Conservation (phyloP, 1,140 invertebrate species). For the Carposina sasakii region DNA sequence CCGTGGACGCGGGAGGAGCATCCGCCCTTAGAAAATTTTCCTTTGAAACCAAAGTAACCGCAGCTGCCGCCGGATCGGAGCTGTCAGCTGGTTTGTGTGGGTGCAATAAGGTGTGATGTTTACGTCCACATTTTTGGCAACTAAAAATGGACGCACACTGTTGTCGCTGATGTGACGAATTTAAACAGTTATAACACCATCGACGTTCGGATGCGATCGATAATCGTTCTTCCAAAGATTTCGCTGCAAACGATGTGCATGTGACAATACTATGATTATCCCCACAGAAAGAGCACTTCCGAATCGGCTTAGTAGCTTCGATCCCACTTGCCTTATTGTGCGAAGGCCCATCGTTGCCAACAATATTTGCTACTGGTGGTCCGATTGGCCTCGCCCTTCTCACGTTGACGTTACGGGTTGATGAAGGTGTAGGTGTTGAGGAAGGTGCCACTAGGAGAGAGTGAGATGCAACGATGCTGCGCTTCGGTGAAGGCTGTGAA, state of each 20-base stretch:
- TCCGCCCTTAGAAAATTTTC: too few relatives aligned
- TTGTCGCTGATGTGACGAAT: slow-evolving; percentile 20
- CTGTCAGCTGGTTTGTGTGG: slow-evolving; percentile 8
- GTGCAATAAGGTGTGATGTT: slow-evolving; percentile 18
- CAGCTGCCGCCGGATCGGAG: neutral
- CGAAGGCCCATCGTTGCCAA: too few relatives aligned
- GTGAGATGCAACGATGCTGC: too few relatives aligned
- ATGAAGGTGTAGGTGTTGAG: too few relatives aligned
- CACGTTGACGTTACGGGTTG: too few relatives aligned
- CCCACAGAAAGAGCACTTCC: slow-evolving; percentile 14
- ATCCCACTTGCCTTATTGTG: too few relatives aligned
- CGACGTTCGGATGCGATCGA: slow-evolving; percentile 12
- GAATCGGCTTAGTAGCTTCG: too few relatives aligned
- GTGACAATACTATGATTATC: slow-evolving; percentile 10
- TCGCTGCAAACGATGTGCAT: slow-evolving; percentile 17
- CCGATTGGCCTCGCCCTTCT: too few relatives aligned
- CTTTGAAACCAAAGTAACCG: too few relatives aligned
- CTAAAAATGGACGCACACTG: slow-evolving; percentile 22
- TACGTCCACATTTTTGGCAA: slow-evolving; percentile 20
- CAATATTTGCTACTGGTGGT: too few relatives aligned
- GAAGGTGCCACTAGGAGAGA: too few relatives aligned
- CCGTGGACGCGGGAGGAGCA: neutral
- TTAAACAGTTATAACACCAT: slow-evolving; percentile 27
- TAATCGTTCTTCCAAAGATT: slow-evolving; percentile 25
- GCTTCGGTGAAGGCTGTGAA: too few relatives aligned